phyloP scores from a whole-genome alignment of 2,113 vertebrate genomes.

The Hippolais icterina region DNA sequence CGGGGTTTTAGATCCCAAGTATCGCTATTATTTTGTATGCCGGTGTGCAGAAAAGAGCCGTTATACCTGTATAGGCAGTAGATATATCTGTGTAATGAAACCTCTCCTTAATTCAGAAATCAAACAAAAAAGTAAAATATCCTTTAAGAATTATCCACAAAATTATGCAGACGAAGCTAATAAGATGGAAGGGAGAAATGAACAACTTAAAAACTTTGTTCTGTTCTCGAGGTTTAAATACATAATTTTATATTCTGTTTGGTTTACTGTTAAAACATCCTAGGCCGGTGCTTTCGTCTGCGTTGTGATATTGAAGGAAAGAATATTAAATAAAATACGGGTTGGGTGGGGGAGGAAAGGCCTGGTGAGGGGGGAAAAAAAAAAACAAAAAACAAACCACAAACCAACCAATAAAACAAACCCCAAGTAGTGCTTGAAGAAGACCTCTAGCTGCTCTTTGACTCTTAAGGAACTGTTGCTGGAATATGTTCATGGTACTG shows the following conservation, averaged over 20 bases:
- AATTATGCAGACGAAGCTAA: background rate
- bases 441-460: background rate
- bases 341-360: background rate
- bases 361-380: background rate
- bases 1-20: background rate
- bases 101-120: background rate
- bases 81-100: background rate
- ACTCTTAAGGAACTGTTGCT: background rate
- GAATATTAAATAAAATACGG: background rate
- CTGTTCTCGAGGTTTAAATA: background rate
- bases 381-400: too few relatives aligned
- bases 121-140: background rate
- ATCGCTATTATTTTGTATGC: background rate
- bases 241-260: background rate
- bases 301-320: background rate
- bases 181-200: background rate
- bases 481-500: background rate
- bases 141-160: background rate
- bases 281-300: background rate
- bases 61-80: background rate
- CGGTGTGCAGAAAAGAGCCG: background rate
- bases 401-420: background rate
- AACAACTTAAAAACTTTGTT: background rate
- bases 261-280: background rate
- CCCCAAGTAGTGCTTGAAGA: background rate